phyloP scores from a whole-genome alignment of 2,113 vertebrate species.

The Macheiramphus alcinus region DNA sequence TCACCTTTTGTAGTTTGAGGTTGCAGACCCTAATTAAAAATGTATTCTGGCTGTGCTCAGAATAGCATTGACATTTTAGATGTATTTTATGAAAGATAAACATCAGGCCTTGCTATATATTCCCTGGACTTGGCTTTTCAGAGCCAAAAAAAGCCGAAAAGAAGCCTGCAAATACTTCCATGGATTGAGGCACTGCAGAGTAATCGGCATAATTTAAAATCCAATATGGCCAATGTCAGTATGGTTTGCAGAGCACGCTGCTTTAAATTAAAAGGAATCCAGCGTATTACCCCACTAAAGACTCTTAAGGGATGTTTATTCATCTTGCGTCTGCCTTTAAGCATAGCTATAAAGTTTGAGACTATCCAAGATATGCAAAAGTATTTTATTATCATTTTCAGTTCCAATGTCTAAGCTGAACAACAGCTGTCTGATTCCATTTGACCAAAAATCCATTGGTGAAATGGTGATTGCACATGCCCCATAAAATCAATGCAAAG shows the following conservation, averaged over 20 bases:
- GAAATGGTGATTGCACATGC: background rate
- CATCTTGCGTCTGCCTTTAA: constrained; percentile 12
- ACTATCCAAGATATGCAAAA: constrained; percentile 25
- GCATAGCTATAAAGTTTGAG: background rate
- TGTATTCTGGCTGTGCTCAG: background rate
- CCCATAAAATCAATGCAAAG: background rate
- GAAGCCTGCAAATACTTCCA: background rate
- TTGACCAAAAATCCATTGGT: constrained; percentile 1
- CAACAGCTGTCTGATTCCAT: constrained; percentile 3
- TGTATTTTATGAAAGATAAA: background rate
- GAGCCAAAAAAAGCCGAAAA: background rate
- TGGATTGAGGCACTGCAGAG: background rate
- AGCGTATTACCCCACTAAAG: background rate
- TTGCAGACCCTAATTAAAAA: background rate
- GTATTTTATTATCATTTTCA: constrained; percentile 47
- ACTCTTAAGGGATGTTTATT: constrained; percentile 12
- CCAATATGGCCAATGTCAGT: background rate
- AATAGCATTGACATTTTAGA: background rate
- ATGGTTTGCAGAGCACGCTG: background rate
- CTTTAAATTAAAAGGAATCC: constrained; percentile 16
- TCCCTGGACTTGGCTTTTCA: background rate
- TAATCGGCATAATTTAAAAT: background rate
- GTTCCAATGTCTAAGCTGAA: constrained; percentile 5
- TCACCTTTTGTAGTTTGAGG: background rate
- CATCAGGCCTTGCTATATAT: background rate